Base-by-base conservation (phyloP, 2,113 vertebrate species). In the Oxyruncus cristatus region DNA sequence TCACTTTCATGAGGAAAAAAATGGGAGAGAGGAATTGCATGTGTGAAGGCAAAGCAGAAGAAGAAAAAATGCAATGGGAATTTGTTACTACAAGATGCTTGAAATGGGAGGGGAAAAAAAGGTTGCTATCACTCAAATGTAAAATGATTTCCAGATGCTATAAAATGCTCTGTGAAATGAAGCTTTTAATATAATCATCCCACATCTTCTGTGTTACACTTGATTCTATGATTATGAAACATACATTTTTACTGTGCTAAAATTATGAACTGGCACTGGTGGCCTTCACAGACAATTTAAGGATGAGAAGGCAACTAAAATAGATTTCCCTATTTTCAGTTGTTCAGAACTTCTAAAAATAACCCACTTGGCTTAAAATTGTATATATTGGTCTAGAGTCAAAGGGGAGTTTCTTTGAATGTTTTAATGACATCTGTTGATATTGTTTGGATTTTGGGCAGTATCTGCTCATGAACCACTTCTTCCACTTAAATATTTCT, bases 111-210 rank as follows among this genome's bases (percentile, higher is more conserved):
- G 44, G 77, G 19, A 17, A 62, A 72, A 72, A 88, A 82, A 82
- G 39, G 8, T 80, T 89, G 56, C 85, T 97, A 91, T 97, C 95
- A 53, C 59, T 93, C 35, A 86, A 75, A 85, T 49, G 42, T 58
- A 52, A 93, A 92, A 89, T 77, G 35, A 87, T 56, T 92, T 95
- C 80, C 87, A 95, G 94, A 95, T 97, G 85, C 67, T 41, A 73
- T 63, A 92, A 93, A 59, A 62, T 2, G 6, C 21, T 44, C 72
- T 84, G 58, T 88, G 73, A 97, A 92, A 79, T 82, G 71, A 95
- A 94, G 55, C 41, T 93, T 92, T 93, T 85, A 81, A 84, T 89
- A 39, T 39, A 92, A 90, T 89, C 47, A 47, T 79, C 52, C 56
- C 71, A 66, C 32, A 63, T 93, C 79, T 93, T 95, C 75, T 76